These are phyloP conservation scores for Emydocephalus ijimae DNA, from an alignment of 2,113 vertebrate genomes.

Conservation along the genomic window DNA sequence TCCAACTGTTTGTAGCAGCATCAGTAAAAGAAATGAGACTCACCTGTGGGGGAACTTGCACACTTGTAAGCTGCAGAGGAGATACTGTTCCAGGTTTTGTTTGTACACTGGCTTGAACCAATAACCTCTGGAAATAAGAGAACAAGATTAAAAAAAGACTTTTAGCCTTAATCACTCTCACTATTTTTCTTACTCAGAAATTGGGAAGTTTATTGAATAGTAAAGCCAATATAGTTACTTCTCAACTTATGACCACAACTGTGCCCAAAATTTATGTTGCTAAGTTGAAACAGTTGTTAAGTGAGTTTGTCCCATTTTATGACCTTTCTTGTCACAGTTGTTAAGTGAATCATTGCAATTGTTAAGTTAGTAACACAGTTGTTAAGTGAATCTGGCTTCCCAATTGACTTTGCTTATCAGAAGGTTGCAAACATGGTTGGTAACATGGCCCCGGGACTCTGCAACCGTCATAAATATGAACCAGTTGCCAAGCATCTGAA, in stretches of 20 bases:
- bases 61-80: constrained; percentile 68
- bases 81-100: constrained; percentile 65
- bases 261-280: background rate
- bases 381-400: background rate
- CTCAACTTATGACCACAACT: background rate
- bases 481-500: background rate
- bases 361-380: background rate
- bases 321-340: background rate
- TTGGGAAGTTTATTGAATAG: background rate
- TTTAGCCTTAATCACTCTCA: background rate
- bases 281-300: background rate
- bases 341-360: background rate
- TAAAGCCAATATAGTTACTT: background rate
- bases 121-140: constrained; percentile 56
- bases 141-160: background rate
- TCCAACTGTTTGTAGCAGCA: background rate
- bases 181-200: background rate
- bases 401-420: background rate
- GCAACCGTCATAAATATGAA: background rate
- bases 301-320: background rate
- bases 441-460: background rate
- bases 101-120: constrained; percentile 67
- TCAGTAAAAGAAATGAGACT: constrained; percentile 5
- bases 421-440: background rate
- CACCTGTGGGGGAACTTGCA: constrained; percentile 68